Base-by-base conservation (phyloP, 2,113 vertebrate species). In the Oryzias javanicus region DNA sequence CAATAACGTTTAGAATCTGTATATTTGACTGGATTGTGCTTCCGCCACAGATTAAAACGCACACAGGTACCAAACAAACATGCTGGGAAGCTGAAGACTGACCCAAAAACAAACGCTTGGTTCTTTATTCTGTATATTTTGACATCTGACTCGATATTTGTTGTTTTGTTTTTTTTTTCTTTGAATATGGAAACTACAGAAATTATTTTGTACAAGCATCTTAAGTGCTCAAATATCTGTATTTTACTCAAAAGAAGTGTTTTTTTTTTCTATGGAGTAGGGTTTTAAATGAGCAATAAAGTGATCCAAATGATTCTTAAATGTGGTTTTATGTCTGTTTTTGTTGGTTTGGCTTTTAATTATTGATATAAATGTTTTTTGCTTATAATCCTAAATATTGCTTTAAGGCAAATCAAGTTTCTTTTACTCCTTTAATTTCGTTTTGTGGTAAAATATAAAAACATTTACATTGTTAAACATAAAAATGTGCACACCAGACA, bases 221-320 rank as follows among this genome's bases (percentile, higher is more conserved):
- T 57, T 58, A 49, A 60, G 54, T 72, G 67, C 48, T 74, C 14
- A 68, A 47, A 46, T 55, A 54, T 72, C 17, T 10, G 12, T 50
- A 58, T 55, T 48, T 63, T 70, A 67, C 41, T 69, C 62, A 15
- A 49, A 76, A 58, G 60, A 63, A 77, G 59, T 50, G 40, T 58
- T 49, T 49, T 64, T 4, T 54, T 70, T 65, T 75, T 78, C 56
- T 8, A 70, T 78, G 57, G 60, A 69, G 41, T 57, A 66, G 29
- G 59, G 56, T 76, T 74, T 75, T 20, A 53, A 81, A 77, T 76
- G 35, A 52, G 15, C 66, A 88, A 88, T 85, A 76, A 88, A 85
- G 65, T 27, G 18, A 40, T 73, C 48, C 35, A 64, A 59, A 72
- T 79, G 55, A 81, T 83, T 86, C 70, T 75, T 78, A 57, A 68